A percentile compares a stretch with the other conserved stretches of the same genome.
These are phyloP conservation scores for Pterostichus niger DNA, from an alignment of 2,888 invertebrate species.

Conservation along the genomic window DNA sequence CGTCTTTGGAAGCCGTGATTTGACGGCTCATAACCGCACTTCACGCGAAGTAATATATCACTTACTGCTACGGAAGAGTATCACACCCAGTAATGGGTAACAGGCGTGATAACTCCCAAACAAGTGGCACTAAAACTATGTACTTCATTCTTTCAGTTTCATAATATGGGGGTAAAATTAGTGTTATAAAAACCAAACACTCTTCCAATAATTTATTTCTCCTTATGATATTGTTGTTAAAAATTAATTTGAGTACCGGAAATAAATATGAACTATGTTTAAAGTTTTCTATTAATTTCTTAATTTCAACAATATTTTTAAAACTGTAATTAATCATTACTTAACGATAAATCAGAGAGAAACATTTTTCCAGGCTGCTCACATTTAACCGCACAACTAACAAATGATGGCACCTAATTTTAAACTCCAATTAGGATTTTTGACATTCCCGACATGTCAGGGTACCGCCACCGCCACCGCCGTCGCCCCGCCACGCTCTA, in stretches of 20 bases:
- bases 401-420: constrained; percentile 63
- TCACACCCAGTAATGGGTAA: too few relatives aligned
- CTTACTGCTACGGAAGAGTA: too few relatives aligned
- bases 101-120: too few relatives aligned
- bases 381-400: constrained; percentile 49
- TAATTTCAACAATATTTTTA: constrained; percentile 9
- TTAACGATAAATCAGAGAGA: constrained; percentile 22
- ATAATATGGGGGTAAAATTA: too few relatives aligned
- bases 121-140: too few relatives aligned
- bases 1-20: too few relatives aligned
- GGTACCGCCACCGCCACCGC: background rate
- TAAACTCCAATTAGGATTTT: constrained; percentile 65
- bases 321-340: constrained; percentile 9
- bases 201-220: too few relatives aligned
- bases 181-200: too few relatives aligned
- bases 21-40: too few relatives aligned
- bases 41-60: too few relatives aligned
- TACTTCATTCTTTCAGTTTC: too few relatives aligned
- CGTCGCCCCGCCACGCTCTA: background rate
- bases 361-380: constrained; percentile 32
- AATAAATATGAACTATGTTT: background rate
- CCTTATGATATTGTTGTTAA: background rate
- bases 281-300: constrained; percentile 3
- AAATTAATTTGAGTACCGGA: background rate
- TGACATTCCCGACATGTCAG: constrained; percentile 57